Conservation (phyloP, 2,888 invertebrate species). For the Polyommatus icarus region DNA sequence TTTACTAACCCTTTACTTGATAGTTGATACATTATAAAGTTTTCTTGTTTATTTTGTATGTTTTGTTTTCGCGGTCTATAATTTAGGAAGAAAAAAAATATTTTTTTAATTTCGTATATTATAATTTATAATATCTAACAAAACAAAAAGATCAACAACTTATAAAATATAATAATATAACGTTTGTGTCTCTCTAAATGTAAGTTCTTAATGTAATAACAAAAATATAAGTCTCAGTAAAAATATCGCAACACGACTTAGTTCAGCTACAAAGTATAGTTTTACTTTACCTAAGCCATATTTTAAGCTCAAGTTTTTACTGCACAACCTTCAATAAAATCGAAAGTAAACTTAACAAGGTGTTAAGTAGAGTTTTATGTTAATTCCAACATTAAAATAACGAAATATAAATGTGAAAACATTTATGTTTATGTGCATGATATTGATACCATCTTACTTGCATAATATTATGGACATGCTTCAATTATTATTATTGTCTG, state of each 20-base stretch:
- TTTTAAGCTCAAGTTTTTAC: not conserved
- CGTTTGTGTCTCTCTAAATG: too few relatives aligned
- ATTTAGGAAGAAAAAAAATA: too few relatives aligned
- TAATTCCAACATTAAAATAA: not conserved
- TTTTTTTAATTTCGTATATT: too few relatives aligned
- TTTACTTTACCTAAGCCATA: not conserved
- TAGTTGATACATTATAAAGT: too few relatives aligned
- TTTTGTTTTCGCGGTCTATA: too few relatives aligned
- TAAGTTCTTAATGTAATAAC: too few relatives aligned
- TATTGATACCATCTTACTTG: not conserved
- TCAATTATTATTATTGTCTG: too few relatives aligned
- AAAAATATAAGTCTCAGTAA: not conserved
- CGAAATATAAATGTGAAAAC: not conserved
- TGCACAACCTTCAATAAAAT: constrained; percentile 11
- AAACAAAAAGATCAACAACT: too few relatives aligned
- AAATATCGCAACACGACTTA: not conserved
- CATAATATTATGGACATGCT: not conserved
- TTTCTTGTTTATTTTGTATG: too few relatives aligned
- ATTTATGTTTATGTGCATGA: not conserved
- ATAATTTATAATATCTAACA: too few relatives aligned
- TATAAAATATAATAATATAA: too few relatives aligned
- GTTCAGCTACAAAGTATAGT: not conserved
- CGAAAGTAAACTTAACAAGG: constrained; percentile 8
- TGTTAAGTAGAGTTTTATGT: not conserved
- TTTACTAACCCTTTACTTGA: too few relatives aligned